phyloP scores from a whole-genome alignment of 2,797 vertebrate genomes.

The Coracias cyanogaster region DNA sequence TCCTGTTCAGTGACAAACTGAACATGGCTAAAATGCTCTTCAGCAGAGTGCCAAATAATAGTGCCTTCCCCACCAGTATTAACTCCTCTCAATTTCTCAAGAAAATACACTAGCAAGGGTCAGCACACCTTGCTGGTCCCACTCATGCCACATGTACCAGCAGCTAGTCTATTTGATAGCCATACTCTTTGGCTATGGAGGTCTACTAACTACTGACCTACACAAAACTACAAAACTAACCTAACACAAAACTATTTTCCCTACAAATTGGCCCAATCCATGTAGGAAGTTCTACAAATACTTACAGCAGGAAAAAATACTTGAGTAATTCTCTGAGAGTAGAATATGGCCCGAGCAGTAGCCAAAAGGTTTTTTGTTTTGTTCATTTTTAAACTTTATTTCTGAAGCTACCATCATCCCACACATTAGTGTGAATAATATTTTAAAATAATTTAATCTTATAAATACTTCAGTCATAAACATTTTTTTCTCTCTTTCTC shows the following conservation, averaged over 20 bases:
- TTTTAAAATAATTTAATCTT: neutral
- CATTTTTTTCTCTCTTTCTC: neutral
- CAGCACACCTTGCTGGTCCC: neutral
- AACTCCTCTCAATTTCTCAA: neutral
- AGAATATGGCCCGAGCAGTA: neutral
- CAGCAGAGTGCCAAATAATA: neutral
- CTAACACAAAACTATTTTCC: neutral
- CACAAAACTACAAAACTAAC: neutral
- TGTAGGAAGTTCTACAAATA: neutral
- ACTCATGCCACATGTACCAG: accelerated
- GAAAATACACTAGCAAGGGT: neutral
- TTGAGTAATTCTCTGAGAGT: neutral
- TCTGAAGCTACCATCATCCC: neutral
- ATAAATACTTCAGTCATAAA: neutral
- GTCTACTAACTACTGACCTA: neutral
- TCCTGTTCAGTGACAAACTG: neutral
- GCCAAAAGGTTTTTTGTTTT: neutral
- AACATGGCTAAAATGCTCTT: neutral
- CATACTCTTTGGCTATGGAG: neutral
- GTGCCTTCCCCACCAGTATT: accelerated
- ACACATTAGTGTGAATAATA: neutral
- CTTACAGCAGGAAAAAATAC: neutral
- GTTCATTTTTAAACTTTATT: neutral
- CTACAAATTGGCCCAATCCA: neutral
- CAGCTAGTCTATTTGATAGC: neutral